phyloP scores from a whole-genome alignment of 1,140 invertebrate genomes.

The Hyles euphorbiae region DNA sequence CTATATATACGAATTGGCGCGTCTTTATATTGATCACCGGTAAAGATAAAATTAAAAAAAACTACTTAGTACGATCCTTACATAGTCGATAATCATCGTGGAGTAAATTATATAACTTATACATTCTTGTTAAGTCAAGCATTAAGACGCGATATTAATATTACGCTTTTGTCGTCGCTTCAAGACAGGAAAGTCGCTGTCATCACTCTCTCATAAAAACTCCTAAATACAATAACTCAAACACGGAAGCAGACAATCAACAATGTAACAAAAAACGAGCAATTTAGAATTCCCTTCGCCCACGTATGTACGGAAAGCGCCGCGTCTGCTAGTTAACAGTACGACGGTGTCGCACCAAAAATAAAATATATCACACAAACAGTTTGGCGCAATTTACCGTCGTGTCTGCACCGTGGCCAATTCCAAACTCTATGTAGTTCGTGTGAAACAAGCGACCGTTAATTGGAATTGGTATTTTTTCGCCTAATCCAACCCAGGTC shows the following conservation, averaged over 20 bases:
- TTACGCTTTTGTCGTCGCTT: no score
- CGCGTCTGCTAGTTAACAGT: slow-evolving; percentile 30
- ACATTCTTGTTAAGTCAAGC: no score
- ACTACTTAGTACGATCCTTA: no score
- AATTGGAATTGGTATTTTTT: slow-evolving; percentile 64
- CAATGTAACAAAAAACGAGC: slow-evolving; percentile 20
- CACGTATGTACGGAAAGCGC: slow-evolving; percentile 14
- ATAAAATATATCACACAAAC: slow-evolving; percentile 49
- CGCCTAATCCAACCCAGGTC: slow-evolving; percentile 30
- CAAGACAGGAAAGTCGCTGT: no score
- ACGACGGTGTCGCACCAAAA: slow-evolving; percentile 30
- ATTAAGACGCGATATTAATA: no score
- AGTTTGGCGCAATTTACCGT: slow-evolving; percentile 48
- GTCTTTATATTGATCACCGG: no score
- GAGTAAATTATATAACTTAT: no score
- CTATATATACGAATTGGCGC: no score
- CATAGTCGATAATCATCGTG: no score
- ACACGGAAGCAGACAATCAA: slow-evolving; percentile 17
- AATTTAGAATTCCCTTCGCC: slow-evolving; percentile 14
- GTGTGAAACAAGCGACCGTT: slow-evolving; percentile 46
- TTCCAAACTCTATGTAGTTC: slow-evolving; percentile 39
- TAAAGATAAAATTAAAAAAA: no score
- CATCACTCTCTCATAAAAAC: no score
- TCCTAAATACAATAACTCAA: no score
- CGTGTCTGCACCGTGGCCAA: slow-evolving; percentile 41